phyloP scores from a whole-genome alignment of 2,797 vertebrate species.

The Eremophila alpestris region DNA sequence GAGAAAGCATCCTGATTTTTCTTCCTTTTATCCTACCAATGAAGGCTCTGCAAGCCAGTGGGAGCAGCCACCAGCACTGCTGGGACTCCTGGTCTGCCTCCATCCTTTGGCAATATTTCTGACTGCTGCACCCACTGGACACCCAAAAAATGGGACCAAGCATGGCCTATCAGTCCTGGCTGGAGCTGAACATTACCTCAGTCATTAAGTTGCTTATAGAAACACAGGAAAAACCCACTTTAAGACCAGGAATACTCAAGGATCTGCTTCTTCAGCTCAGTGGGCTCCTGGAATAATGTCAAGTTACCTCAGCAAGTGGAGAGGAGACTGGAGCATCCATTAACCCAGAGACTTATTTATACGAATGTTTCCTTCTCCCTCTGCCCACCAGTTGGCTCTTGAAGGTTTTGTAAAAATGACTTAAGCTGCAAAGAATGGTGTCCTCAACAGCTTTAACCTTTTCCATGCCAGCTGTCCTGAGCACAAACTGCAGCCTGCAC shows the following conservation, averaged over 20 bases:
- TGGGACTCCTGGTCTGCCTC: background rate
- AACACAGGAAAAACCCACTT: background rate
- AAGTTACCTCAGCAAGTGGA: background rate
- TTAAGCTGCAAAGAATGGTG: background rate
- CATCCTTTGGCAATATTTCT: background rate
- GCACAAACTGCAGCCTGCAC: background rate
- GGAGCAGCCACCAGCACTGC: background rate
- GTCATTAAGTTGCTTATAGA: background rate
- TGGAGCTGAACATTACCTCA: background rate
- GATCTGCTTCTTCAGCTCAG: background rate
- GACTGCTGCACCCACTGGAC: background rate
- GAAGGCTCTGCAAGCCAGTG: background rate
- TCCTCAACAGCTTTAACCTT: background rate
- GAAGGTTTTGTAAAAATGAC: background rate
- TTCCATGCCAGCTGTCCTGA: background rate
- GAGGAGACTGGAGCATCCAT: background rate
- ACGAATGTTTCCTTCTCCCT: background rate
- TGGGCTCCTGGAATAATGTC: background rate
- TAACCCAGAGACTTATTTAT: background rate
- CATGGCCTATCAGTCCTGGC: background rate
- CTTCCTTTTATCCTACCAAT: background rate
- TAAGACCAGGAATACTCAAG: background rate
- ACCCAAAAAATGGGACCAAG: background rate
- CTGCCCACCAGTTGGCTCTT: background rate
- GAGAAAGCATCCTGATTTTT: background rate